A percentile compares a stretch with the other conserved stretches of the same genome.
Conservation (phyloP, 2,797 vertebrate species). For the Schizopygopsis pylzovi region DNA sequence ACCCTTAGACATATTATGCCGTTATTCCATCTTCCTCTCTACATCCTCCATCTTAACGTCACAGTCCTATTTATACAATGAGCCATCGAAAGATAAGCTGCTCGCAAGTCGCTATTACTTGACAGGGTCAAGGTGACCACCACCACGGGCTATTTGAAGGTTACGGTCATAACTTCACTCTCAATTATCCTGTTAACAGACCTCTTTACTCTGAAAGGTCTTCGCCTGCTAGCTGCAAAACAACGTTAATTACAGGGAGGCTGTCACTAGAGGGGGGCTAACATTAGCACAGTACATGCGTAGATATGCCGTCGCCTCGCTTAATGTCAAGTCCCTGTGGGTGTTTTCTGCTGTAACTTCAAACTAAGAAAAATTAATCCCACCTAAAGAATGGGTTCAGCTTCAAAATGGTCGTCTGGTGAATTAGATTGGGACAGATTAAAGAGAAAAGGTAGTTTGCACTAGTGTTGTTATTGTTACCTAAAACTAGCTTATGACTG, state of each 20-base stretch:
- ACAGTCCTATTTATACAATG: slow-evolving; percentile 28
- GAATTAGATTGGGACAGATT: not conserved
- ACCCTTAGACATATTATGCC: slow-evolving; percentile 50
- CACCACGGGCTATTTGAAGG: slow-evolving; percentile 58
- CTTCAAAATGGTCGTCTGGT: not conserved
- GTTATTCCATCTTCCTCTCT: slow-evolving; percentile 32
- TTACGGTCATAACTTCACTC: slow-evolving; percentile 52
- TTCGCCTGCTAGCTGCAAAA: slow-evolving; percentile 63
- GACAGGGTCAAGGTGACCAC: slow-evolving; percentile 60
- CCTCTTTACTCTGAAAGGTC: slow-evolving; percentile 70
- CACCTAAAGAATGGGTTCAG: slow-evolving; percentile 19
- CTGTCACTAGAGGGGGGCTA: slow-evolving; percentile 55
- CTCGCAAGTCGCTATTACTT: slow-evolving; percentile 25
- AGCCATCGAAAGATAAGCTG: slow-evolving; percentile 45
- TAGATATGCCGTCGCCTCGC: slow-evolving; percentile 12
- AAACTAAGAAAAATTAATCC: slow-evolving; percentile 37
- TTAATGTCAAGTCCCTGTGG: slow-evolving; percentile 56
- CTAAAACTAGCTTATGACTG: not conserved
- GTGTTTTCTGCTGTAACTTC: slow-evolving; percentile 46
- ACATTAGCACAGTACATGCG: slow-evolving; percentile 64
- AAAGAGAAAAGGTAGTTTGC: not conserved
- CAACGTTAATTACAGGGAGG: slow-evolving; percentile 73
- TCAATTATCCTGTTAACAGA: slow-evolving; percentile 74
- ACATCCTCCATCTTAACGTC: slow-evolving; percentile 12
- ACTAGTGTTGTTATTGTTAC: not conserved